These are phyloP conservation scores for Podargus strigoides DNA, from an alignment of 2,797 vertebrate genomes.

Conservation along the genomic window DNA sequence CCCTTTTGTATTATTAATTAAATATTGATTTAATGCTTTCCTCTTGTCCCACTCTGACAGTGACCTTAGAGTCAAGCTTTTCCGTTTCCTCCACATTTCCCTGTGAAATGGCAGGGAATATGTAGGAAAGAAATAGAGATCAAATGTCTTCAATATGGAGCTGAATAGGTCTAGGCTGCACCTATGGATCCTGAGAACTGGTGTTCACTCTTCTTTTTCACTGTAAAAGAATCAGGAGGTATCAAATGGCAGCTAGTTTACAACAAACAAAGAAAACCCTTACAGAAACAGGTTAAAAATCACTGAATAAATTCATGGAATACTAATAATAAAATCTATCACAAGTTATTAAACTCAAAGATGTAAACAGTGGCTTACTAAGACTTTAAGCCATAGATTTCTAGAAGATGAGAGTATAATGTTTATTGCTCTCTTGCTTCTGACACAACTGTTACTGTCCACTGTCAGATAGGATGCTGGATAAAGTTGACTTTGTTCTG, in stretches of 20 bases:
- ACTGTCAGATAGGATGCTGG: not conserved
- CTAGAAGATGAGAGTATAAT: not conserved
- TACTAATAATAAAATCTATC: not conserved
- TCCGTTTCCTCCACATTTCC: not conserved
- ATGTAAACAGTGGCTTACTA: not conserved
- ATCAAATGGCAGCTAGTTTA: not conserved
- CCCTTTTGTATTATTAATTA: not conserved
- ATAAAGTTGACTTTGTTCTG: not conserved
- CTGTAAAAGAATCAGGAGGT: not conserved
- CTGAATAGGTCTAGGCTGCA: not conserved
- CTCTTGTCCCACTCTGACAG: not conserved
- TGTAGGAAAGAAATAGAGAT: not conserved
- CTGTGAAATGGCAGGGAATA: not conserved
- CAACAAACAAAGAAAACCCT: not conserved
- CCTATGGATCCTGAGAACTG: not conserved
- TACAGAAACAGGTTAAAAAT: not conserved
- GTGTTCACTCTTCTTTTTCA: not conserved
- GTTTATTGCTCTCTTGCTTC: conserved; percentile 14
- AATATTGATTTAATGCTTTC: not conserved
- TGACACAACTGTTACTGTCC: not conserved
- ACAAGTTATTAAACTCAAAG: not conserved
- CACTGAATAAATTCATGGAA: not conserved
- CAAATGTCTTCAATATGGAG: not conserved
- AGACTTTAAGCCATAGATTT: not conserved
- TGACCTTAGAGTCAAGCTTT: not conserved